Conservation (phyloP, 2,113 vertebrate genomes). For the Oncorhynchus nerka region DNA sequence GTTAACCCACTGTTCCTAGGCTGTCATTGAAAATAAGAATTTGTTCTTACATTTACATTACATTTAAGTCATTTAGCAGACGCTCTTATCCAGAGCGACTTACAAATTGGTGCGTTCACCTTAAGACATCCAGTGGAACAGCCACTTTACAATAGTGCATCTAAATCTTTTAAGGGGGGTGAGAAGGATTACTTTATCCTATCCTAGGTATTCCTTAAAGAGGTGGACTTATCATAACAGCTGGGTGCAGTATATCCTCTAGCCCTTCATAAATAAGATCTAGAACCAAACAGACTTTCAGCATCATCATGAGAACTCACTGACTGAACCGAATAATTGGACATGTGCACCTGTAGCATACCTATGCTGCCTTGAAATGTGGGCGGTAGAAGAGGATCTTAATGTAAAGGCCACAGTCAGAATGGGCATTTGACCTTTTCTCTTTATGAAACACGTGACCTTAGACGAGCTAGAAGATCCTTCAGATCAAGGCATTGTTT, state of each 20-base stretch:
- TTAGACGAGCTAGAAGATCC: conserved; percentile 16
- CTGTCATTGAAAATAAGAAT: too few species aligned
- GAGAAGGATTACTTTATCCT: too few species aligned
- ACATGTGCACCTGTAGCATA: neutral
- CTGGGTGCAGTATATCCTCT: neutral
- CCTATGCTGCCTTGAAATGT: conserved; percentile 20
- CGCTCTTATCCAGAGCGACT: too few species aligned
- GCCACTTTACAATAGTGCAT: too few species aligned
- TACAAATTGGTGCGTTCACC: too few species aligned
- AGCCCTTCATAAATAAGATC: neutral
- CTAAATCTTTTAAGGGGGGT: too few species aligned
- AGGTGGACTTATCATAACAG: conserved; percentile 11
- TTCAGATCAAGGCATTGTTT: conserved; percentile 16
- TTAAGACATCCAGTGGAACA: too few species aligned
- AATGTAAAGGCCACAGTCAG: neutral
- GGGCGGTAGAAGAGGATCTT: conserved; percentile 20
- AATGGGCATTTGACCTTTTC: conserved; percentile 17
- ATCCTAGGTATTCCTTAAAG: too few species aligned
- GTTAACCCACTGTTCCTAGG: too few species aligned
- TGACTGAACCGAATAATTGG: neutral
- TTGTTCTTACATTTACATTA: too few species aligned
- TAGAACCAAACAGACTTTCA: conserved; percentile 4
- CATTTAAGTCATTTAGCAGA: too few species aligned
- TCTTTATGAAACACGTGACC: conserved; percentile 4
- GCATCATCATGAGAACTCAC: neutral